Base-by-base conservation (phyloP, 1,140 invertebrate genomes). In the Antheraea pernyi region DNA sequence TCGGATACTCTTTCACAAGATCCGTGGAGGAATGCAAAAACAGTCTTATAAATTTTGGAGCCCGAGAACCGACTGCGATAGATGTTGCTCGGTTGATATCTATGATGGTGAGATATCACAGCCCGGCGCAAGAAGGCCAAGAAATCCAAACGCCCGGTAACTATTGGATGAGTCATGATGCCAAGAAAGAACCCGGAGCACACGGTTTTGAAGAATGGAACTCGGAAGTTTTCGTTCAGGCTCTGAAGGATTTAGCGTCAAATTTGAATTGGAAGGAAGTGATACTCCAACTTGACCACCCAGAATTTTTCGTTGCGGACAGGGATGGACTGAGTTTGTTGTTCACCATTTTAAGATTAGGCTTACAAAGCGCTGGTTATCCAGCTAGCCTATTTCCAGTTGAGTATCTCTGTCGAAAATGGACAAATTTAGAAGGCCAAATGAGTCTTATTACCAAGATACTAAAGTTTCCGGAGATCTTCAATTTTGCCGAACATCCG, bases 341-440 rank as follows among this genome's bases (percentile, higher is more conserved):
- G 7, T 95, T 98, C 61, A 96, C 95, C 62, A 97, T 96, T 59
- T 87, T 99, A 7, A 94, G 95, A 65, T 90, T 97, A 36, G 97
- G 97, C 3, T 93, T 98, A 0, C 96, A 97, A 83, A 94, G 94
- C 68, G 95, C 96, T 69, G 94, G 95, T 70, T 96, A 95, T 79
- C 94, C 95, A 19, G 88, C 93, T 4, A 96, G 97, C 68, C 93
- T 95, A 72, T 98, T 99, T 85, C 98, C 98, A 16, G 95, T 98
- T 30, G 98, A 99, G 82, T 94, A 96, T 68, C 94, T 99, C 73
- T 99, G 98, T 88, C 94, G 97, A 63, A 95, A 96, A 61, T 99
- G 98, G 98, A 96, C 97, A 71, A 98, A 99, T 88, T 94, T 96
- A 13, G 98, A 99, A 82, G 97, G 97, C 53, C 98, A 99, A 92